phyloP scores from a whole-genome alignment of 1,140 invertebrate species.

The Phenacoccus solenopsis region DNA sequence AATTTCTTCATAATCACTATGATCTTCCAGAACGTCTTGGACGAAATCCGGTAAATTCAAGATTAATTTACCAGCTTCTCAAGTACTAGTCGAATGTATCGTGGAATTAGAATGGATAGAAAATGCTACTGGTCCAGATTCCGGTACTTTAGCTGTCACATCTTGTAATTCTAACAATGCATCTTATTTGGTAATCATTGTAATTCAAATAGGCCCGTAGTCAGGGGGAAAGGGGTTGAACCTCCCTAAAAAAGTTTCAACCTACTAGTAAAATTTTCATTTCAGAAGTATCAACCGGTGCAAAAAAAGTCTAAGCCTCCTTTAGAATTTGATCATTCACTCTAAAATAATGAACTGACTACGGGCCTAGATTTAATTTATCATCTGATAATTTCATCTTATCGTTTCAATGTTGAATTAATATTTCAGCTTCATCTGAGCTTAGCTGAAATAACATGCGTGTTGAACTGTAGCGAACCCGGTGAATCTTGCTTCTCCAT shows the following conservation, averaged over 20 bases:
- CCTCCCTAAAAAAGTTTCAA: too few species aligned
- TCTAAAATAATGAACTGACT: too few species aligned
- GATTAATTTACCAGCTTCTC: slow-evolving; percentile 45
- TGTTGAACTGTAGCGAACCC: slow-evolving; percentile 60
- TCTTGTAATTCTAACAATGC: slow-evolving; percentile 22
- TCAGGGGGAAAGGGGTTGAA: too few species aligned
- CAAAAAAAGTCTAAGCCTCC: too few species aligned
- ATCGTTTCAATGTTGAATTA: not conserved
- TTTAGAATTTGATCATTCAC: too few species aligned
- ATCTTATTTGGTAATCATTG: not conserved
- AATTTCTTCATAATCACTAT: slow-evolving; percentile 15
- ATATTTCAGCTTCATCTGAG: slow-evolving; percentile 43
- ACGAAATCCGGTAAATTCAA: slow-evolving; percentile 63
- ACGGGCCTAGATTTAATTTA: too few species aligned
- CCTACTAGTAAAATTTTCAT: too few species aligned
- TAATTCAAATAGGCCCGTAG: too few species aligned
- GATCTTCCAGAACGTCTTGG: slow-evolving; percentile 51
- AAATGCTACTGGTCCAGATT: slow-evolving; percentile 42
- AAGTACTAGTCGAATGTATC: slow-evolving; percentile 54
- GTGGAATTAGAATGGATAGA: slow-evolving; percentile 70
- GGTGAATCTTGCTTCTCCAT: slow-evolving; percentile 56
- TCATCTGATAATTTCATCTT: slow-evolving; percentile 21
- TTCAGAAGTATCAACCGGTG: too few species aligned
- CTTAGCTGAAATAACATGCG: slow-evolving; percentile 57
- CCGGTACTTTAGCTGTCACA: slow-evolving; percentile 60